Percentiles rank a stretch among this genome's conserved stretches.
Conservation (phyloP, 2,888 invertebrate species). For the Parnassius smintheus region DNA sequence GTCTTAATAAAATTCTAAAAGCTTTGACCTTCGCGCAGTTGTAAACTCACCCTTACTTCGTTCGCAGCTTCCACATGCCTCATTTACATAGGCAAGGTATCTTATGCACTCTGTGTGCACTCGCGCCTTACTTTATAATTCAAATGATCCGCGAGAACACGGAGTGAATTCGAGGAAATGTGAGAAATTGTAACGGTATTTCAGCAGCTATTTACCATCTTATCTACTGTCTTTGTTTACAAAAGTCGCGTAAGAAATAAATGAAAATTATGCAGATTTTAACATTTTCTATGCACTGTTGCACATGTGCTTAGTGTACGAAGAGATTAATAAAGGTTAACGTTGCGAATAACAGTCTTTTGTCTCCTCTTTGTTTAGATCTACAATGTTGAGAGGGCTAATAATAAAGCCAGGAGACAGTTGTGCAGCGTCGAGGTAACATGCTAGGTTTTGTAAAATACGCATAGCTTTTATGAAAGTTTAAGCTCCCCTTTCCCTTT, state of each 20-base stretch:
- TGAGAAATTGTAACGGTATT: slow-evolving; percentile 77
- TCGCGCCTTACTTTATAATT: slow-evolving; percentile 76
- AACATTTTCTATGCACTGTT: slow-evolving; percentile 18
- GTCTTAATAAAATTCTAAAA: not conserved
- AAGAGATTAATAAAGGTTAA: slow-evolving; percentile 27
- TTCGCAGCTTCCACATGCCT: slow-evolving; percentile 54
- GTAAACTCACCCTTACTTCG: slow-evolving; percentile 51
- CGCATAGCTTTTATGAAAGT: slow-evolving; percentile 22
- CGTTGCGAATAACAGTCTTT: slow-evolving; percentile 27
- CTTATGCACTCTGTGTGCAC: slow-evolving; percentile 73
- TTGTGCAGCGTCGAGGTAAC: slow-evolving; percentile 45
- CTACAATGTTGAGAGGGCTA: slow-evolving; percentile 35
- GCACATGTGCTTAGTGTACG: slow-evolving; percentile 12
- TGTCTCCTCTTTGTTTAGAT: slow-evolving; percentile 29
- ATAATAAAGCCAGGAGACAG: slow-evolving; percentile 41
- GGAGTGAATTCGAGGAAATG: slow-evolving; percentile 65
- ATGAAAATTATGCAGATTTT: slow-evolving; percentile 17
- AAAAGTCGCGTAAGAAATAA: slow-evolving; percentile 3
- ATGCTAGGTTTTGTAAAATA: slow-evolving; percentile 45
- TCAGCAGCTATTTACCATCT: slow-evolving; percentile 36
- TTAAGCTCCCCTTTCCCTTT: slow-evolving; percentile 14
- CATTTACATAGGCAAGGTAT: slow-evolving; percentile 71
- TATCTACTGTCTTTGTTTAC: slow-evolving; percentile 7
- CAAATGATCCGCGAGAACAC: slow-evolving; percentile 67
- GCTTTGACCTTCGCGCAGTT: slow-evolving; percentile 47